Evolutionary conservation across 2,797 vertebrate species (phyloP).

Genomic region (Graptemys geographica): DNA sequence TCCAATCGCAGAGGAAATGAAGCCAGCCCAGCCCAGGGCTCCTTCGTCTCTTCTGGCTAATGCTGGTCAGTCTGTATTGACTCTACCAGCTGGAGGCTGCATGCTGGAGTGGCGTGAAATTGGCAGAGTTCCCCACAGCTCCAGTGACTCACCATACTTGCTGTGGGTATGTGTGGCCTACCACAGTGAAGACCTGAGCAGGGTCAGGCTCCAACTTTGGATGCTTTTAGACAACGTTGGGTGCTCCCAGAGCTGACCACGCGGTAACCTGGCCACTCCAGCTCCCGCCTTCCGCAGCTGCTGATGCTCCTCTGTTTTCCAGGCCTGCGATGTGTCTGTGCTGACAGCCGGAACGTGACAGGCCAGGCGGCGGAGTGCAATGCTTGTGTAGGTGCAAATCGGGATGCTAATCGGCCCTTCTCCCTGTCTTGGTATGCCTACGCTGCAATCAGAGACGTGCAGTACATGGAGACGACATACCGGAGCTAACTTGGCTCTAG

Average conservation of each 20-base stretch:
- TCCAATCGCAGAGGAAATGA: not conserved
- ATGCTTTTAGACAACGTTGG: not conserved
- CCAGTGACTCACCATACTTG: no score
- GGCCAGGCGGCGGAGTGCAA: not conserved
- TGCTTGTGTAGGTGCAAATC: not conserved
- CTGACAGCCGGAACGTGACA: not conserved
- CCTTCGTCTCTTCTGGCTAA: not conserved
- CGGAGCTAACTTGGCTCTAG: not conserved
- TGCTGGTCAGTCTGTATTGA: not conserved
- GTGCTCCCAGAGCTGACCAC: not conserved
- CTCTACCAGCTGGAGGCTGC: not conserved
- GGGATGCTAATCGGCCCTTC: not conserved
- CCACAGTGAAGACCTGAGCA: not conserved
- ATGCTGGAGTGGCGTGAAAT: not conserved
- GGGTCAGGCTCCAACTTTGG: not conserved
- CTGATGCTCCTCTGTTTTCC: not conserved
- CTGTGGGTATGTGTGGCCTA: not conserved
- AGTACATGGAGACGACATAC: not conserved
- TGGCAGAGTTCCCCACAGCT: not conserved
- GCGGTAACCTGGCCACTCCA: no score
- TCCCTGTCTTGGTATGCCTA: not conserved
- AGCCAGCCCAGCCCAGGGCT: not conserved
- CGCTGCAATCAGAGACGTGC: not conserved
- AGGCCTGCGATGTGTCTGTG: constrained; percentile 41
- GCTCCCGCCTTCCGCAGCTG: not conserved